Conservation (phyloP, 2,797 vertebrate species). For the Cossypha niveicapilla region DNA sequence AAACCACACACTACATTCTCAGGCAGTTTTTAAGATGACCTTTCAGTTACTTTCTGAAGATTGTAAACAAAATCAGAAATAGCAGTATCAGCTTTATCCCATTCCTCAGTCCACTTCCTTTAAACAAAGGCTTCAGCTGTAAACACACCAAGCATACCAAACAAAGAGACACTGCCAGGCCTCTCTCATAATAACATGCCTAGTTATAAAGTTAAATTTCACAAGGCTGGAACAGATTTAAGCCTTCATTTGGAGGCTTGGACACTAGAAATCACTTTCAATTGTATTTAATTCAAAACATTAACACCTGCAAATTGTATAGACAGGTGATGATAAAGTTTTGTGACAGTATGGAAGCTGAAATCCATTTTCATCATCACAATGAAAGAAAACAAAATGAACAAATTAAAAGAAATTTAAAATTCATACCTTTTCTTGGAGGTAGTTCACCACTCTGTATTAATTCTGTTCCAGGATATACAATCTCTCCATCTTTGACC, state of each 20-base stretch:
- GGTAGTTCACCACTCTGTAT: slow-evolving; percentile 81
- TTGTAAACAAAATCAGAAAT: neutral
- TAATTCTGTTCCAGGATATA: slow-evolving; percentile 86
- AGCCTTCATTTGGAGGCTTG: neutral
- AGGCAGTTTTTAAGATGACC: neutral
- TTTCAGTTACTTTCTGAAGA: neutral
- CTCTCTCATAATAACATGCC: neutral
- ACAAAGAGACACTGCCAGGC: neutral
- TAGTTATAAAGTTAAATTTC: neutral
- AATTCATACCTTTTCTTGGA: slow-evolving; percentile 75
- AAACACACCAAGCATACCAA: slow-evolving; percentile 1
- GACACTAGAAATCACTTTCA: neutral
- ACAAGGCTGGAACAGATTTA: neutral
- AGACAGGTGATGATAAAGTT: neutral
- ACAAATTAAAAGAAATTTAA: neutral
- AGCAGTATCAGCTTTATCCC: neutral
- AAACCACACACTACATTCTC: neutral
- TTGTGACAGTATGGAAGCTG: neutral
- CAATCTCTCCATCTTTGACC: slow-evolving; percentile 97
- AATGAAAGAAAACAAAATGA: neutral
- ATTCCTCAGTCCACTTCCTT: slow-evolving; percentile 5
- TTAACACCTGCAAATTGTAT: neutral
- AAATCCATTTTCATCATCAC: neutral
- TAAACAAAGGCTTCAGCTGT: slow-evolving; percentile 9
- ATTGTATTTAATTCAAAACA: neutral